Evolutionary conservation across 2,113 vertebrate species (phyloP), one percentile per base, ranked within the genome.

Genomic region (Mus spicilegus): DNA sequence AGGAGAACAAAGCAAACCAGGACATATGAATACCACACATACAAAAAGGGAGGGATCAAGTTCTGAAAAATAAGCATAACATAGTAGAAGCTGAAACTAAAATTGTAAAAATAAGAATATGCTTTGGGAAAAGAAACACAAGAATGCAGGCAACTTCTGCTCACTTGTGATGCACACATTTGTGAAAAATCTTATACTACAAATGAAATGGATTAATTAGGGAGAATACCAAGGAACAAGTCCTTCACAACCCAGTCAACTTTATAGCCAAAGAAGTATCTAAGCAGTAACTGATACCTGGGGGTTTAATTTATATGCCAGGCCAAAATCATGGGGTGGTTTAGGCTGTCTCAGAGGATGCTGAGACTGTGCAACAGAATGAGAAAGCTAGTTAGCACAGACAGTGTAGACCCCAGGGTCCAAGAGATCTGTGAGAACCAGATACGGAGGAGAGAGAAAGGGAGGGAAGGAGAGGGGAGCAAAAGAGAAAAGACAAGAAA

Each of bases 291-390:
- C 0, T 8, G 10, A 24, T 84, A 91, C 69, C 72, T 78, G 84
- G 54, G 39, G 76, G 95, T 58, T 93, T 89, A 73, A 97, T 87
- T 3, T 65, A 24, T 46, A 94, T 63, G 42, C 95, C 42, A 95
- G 49, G 58, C 13, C 95, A 95, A 67, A 30, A 91, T 76, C 61
- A 4, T 94, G 26, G 58, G 58, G 69, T n/a, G 39, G 19, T 87
- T 0, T 94, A 19, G 72, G 10, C 0, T 73, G 19, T 70, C 81
- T 94, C 65, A 88, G 36, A 51, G 61, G 28, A 91, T 81, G 65
- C 10, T 39, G 56, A 77, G 58, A 89, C 3, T 28, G 39, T 36
- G 94, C 28, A 70, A 94, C 2, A 86, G 36, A 51, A 46, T 19
- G 8, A 85, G 73, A 82, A 91, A 91, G 39, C 56, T 39, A 81